phyloP scores from a whole-genome alignment of 2,797 vertebrate genomes.

The Spinus pinus region DNA sequence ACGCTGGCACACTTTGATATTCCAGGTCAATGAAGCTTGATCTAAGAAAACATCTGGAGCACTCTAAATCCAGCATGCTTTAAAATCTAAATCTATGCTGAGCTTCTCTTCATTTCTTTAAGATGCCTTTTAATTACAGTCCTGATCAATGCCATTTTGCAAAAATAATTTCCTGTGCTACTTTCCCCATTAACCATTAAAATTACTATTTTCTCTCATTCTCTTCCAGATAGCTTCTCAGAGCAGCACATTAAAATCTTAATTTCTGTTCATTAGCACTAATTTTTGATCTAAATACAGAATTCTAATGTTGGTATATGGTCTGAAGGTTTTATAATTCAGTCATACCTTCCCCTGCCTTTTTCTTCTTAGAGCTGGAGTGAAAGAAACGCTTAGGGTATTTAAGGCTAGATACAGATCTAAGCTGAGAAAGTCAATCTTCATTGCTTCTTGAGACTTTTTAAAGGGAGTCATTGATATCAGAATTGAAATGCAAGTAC shows the following conservation, averaged over 20 bases:
- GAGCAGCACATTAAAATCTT: not conserved
- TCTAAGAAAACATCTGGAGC: slow-evolving; percentile 67
- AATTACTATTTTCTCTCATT: not conserved
- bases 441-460: not conserved
- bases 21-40: slow-evolving; percentile 64
- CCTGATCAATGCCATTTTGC: not conserved
- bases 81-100: slow-evolving; percentile 12
- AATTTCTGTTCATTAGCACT: not conserved
- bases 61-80: slow-evolving; percentile 40
- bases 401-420: not conserved
- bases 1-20: slow-evolving; percentile 5
- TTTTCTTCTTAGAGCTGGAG: not conserved
- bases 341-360: not conserved
- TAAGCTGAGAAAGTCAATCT: not conserved
- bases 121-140: slow-evolving; percentile 28
- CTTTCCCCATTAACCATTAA: not conserved
- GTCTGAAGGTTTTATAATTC: not conserved
- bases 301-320: not conserved
- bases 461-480: not conserved
- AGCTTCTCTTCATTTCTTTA: slow-evolving; percentile 34
- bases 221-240: not conserved
- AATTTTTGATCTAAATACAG: not conserved
- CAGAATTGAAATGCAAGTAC: not conserved
- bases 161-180: not conserved
- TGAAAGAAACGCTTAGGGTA: not conserved